Evolutionary conservation across 2,888 invertebrate genomes (phyloP).

Genomic region (Clostera curtula): DNA sequence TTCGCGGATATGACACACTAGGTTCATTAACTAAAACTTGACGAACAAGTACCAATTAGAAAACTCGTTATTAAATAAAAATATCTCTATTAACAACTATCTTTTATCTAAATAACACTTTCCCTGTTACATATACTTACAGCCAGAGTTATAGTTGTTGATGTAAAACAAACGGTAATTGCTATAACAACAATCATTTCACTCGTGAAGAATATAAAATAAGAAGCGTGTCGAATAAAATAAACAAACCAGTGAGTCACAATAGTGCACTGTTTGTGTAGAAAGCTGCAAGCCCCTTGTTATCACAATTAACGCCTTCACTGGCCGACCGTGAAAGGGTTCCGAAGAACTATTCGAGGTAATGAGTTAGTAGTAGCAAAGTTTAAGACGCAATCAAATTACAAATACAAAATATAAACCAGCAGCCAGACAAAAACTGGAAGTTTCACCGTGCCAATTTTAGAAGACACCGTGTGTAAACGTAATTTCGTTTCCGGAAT

Average conservation of each 20-base stretch:
- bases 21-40: constrained; percentile 1
- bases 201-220: constrained; percentile 8
- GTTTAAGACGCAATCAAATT: constrained; percentile 21
- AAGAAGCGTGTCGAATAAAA: constrained; percentile 17
- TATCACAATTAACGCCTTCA: constrained; percentile 51
- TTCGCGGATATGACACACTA: constrained; percentile 8
- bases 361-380: constrained; percentile 21
- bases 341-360: constrained; percentile 10
- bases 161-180: constrained; percentile 4
- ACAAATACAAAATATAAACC: constrained; percentile 12
- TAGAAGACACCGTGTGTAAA: too few relatives aligned
- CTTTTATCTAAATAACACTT: too few relatives aligned
- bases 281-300: constrained; percentile 55
- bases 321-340: constrained; percentile 49
- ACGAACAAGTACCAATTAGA: background rate
- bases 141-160: too few relatives aligned
- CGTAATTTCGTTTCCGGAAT: too few relatives aligned
- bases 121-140: too few relatives aligned
- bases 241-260: constrained; percentile 25
- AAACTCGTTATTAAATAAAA: too few relatives aligned
- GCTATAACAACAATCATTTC: constrained; percentile 3
- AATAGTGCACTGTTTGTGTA: constrained; percentile 36
- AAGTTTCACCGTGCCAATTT: too few relatives aligned
- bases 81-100: too few relatives aligned
- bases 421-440: too few relatives aligned